Evolutionary conservation across 2,888 invertebrate species (phyloP).

Genomic region (Epinotia demarniana): DNA sequence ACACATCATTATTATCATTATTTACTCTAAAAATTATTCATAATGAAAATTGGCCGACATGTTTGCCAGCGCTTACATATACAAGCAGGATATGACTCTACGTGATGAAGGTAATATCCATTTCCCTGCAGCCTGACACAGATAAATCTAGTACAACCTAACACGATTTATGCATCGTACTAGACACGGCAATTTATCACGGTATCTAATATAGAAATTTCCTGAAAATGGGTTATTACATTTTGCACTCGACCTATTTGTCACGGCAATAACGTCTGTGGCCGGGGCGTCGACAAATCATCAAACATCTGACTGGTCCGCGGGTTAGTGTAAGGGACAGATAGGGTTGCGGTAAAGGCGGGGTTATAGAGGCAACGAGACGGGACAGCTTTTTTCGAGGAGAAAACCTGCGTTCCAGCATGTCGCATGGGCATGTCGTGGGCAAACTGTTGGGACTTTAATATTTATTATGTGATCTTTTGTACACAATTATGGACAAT

Average conservation of each 20-base stretch:
- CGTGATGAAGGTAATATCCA: background rate
- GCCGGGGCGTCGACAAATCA: constrained; percentile 14
- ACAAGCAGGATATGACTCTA: no score
- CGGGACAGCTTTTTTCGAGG: no score
- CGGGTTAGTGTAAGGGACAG: background rate
- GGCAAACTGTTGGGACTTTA: no score
- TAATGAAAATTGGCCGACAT: no score
- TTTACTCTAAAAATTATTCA: no score
- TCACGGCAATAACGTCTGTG: constrained; percentile 16
- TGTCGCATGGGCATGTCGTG: no score
- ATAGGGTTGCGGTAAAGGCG: background rate
- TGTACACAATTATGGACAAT: no score
- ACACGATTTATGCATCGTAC: constrained; percentile 16
- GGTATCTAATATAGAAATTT: constrained; percentile 27
- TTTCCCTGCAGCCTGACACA: background rate
- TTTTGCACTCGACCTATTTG: constrained; percentile 21
- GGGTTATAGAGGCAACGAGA: background rate
- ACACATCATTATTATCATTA: no score
- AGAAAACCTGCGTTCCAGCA: no score
- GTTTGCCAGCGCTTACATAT: no score
- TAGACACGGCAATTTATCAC: constrained; percentile 28
- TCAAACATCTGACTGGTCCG: constrained; percentile 14
- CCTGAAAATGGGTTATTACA: constrained; percentile 21
- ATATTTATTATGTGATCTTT: no score
- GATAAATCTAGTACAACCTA: background rate